These are phyloP conservation scores for Paracentrotus lividus DNA, from an alignment of 53 echinoderm and acorn worm genomes.

Conservation along the genomic window DNA sequence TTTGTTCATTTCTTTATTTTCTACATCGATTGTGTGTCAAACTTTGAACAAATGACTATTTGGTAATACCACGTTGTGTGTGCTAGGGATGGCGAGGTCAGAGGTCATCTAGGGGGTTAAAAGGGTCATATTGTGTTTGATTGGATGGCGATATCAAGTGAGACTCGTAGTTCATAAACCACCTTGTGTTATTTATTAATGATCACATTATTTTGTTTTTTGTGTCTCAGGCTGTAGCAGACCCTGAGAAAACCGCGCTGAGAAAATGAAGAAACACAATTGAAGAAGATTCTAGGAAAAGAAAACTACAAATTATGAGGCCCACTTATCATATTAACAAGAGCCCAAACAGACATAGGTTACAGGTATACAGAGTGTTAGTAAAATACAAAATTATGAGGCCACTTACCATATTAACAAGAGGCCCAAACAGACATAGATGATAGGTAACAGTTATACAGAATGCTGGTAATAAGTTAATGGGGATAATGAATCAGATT, in stretches of 20 bases:
- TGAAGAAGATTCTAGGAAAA: conserved; percentile 94
- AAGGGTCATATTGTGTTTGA: no score
- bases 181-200: neutral
- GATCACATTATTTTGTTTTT: neutral
- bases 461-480: no score
- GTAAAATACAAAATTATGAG: conserved; percentile 36
- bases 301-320: conserved; percentile 82
- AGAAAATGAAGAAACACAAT: conserved; percentile 91
- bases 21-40: no score
- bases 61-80: no score
- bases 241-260: conserved; percentile 89
- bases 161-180: no score
- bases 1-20: no score
- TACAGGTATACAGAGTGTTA: neutral
- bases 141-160: no score
- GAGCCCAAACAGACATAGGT: conserved; percentile 26
- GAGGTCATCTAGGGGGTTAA: no score
- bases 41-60: no score
- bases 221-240: conserved; percentile 89
- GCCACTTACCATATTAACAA: conserved; percentile 89
- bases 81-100: no score
- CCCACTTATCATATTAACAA: conserved; percentile 87
- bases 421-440: conserved; percentile 7
- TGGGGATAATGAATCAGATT: no score
- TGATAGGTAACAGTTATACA: no score